Evolutionary conservation across 2,888 invertebrate genomes (phyloP), one percentile per base, ranked within the genome.

Genomic region (Melipona bicolor): DNA sequence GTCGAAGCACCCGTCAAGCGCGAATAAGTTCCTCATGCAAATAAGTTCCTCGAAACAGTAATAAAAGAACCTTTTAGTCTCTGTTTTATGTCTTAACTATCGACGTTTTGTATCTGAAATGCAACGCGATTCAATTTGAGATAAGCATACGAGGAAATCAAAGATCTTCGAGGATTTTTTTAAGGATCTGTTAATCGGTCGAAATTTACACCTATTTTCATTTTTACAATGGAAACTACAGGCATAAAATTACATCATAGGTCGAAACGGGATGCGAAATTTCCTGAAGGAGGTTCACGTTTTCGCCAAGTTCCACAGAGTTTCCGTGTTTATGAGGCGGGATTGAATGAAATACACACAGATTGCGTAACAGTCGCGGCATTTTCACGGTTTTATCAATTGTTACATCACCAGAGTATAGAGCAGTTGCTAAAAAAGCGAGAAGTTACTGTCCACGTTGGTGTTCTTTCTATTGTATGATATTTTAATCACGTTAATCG

Each of bases 301-400:
- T 24, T 61, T 61, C 9, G 27, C 3, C 9, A 56, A 49, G 49
- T 36, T 19, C 52, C 4, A 36, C 5, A 24, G 4, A 52, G 62
- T 70, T 32, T 77, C 62, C 69, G 69, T 19, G 27, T 77, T 77
- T 32, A 54, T 61, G 52, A 70, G 6, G 65, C n/a, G n/a, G n/a
- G 17, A 65, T 62, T 70, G 70, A 77, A 77, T 62, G 69, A 19
- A 77, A 43, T 36, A 62, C 52, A 62, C 32, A 49, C 19, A 64
- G 52, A 52, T 77, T 70, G 61, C 70, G 77, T 15, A 77, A 77
- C 24, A 77, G 54, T 74, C 61, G 70, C 54, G 69, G 27, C 69
- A 52, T 70, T 52, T 70, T 19, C 32, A 17, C 62, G 50, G 61
- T 11, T 19, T 74, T 65, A 54, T 65, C 19, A 65, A 21, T 65